Conservation (phyloP, 2,888 invertebrate species). For the Octodonta nipae region DNA sequence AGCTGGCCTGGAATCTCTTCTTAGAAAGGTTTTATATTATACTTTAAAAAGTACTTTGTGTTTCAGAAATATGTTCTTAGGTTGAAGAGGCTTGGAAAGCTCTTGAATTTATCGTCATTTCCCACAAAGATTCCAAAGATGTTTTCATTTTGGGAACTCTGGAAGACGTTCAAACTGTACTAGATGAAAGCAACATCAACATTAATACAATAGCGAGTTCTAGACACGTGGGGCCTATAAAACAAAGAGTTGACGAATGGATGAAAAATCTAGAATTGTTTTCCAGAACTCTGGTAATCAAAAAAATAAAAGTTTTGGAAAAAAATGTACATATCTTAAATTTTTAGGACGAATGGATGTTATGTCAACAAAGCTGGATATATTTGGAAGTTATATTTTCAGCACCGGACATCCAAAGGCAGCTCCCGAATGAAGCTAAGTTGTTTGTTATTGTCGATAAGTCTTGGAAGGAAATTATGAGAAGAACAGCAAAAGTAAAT, state of each 20-base stretch:
- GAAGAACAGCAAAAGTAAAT: conserved; percentile 59
- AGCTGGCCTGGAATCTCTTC: conserved; percentile 61
- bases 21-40: conserved; percentile 74
- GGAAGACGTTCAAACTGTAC: conserved; percentile 67
- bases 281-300: conserved; percentile 64
- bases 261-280: conserved; percentile 62
- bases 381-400: conserved; percentile 90
- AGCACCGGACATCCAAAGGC: conserved; percentile 86
- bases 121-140: conserved; percentile 72
- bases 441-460: conserved; percentile 78
- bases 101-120: conserved; percentile 61
- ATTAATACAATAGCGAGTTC: conserved; percentile 79
- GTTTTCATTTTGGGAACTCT: conserved; percentile 70
- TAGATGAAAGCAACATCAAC: conserved; percentile 79
- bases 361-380: conserved; percentile 85
- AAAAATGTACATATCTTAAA: too few species aligned
- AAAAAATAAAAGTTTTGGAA: too few species aligned
- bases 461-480: conserved; percentile 80
- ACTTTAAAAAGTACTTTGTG: too few species aligned
- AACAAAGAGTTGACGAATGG: conserved; percentile 73
- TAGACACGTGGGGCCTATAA: conserved; percentile 73
- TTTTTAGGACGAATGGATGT: conserved; percentile 71
- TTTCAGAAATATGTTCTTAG: conserved; percentile 30
- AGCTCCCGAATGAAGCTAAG: conserved; percentile 79
- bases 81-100: conserved; percentile 75